Percentiles rank a stretch among this genome's conserved stretches.
phyloP scores from a whole-genome alignment of 2,113 vertebrate species.

The Manacus vitellinus region DNA sequence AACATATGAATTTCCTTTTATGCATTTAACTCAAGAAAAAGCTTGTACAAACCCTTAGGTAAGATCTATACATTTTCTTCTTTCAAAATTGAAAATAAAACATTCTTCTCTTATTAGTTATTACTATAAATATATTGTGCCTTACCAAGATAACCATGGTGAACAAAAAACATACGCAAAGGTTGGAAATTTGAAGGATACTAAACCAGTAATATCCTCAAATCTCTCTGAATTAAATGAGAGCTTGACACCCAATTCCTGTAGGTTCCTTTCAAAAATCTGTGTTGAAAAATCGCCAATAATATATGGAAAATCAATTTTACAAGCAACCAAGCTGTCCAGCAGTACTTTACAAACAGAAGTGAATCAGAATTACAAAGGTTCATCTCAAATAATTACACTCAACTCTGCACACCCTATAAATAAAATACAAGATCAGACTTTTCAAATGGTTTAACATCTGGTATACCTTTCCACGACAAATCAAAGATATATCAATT shows the following conservation, averaged over 20 bases:
- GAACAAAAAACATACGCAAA: background rate
- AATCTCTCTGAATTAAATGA: background rate
- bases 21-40: background rate
- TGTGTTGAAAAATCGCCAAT: accelerated
- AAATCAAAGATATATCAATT: background rate
- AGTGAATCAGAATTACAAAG: background rate
- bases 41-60: background rate
- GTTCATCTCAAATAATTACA: background rate
- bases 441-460: background rate
- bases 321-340: background rate
- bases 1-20: background rate
- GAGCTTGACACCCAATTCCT: background rate
- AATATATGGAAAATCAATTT: background rate
- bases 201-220: background rate
- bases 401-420: background rate
- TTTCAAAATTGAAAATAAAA: background rate
- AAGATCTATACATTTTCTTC: background rate
- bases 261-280: background rate
- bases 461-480: background rate
- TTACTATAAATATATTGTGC: background rate
- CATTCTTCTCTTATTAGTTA: background rate
- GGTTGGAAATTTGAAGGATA: background rate
- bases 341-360: background rate
- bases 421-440: background rate
- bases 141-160: background rate